Percentiles rank a stretch among this genome's conserved stretches.
Evolutionary conservation across 2,797 vertebrate genomes (phyloP).

Genomic region (Carapus acus): DNA sequence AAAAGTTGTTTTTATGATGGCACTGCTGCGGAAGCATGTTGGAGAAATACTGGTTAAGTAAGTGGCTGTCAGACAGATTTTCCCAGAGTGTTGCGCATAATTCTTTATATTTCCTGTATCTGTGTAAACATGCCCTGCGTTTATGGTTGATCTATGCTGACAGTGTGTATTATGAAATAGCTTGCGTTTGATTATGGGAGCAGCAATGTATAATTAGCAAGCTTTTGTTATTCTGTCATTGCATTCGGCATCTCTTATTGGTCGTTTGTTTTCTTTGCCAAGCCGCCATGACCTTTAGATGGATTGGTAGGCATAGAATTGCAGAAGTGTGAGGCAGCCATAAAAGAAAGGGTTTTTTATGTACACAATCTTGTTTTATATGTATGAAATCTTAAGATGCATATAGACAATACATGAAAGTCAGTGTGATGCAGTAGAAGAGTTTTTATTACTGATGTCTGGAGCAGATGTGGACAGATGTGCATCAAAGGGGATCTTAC

Average conservation of each 20-base stretch:
- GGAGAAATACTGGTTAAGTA: background rate
- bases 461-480: no score
- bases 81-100: background rate
- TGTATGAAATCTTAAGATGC: no score
- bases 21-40: background rate
- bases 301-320: no score
- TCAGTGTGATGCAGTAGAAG: no score
- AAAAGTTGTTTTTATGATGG: constrained; percentile 6
- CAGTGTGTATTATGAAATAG: constrained; percentile 39
- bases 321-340: no score
- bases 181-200: constrained; percentile 37
- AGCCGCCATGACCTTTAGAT: background rate
- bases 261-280: background rate
- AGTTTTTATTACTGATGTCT: no score
- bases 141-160: constrained; percentile 11
- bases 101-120: background rate
- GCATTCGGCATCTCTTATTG: background rate
- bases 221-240: constrained; percentile 4
- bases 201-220: background rate
- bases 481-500: background rate
- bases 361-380: no score
- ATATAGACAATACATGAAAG: no score
- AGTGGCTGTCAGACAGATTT: no score
- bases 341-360: no score
- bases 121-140: constrained; percentile 7